A percentile compares a stretch with the other conserved stretches of the same genome.
phyloP scores from a whole-genome alignment of 2,113 vertebrate species.

The Triplophysa siluroides region DNA sequence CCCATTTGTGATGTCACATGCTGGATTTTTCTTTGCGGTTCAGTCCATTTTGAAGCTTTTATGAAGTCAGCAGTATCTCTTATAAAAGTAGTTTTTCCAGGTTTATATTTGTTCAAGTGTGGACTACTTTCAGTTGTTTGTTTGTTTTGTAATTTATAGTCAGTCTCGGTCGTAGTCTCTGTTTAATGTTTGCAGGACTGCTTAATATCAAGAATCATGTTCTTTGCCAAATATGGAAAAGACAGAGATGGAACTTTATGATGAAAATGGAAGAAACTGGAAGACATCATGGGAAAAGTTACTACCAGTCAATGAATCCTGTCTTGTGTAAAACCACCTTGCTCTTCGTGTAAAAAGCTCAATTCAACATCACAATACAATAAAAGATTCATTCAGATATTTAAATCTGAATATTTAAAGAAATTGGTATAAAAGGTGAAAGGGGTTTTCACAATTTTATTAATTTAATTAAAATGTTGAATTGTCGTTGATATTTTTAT shows the following conservation, averaged over 20 bases:
- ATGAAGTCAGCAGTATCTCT: background rate
- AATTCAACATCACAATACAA: background rate
- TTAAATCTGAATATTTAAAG: too few relatives aligned
- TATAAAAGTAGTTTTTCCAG: background rate
- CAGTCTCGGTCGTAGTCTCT: background rate
- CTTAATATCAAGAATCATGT: background rate
- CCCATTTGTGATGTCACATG: background rate
- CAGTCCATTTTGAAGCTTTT: background rate
- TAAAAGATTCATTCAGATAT: too few relatives aligned
- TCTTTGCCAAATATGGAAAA: slow-evolving; percentile 2
- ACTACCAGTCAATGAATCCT: background rate
- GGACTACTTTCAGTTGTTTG: background rate
- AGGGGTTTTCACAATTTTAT: too few relatives aligned
- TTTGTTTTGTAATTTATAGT: background rate
- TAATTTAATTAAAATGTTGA: too few relatives aligned
- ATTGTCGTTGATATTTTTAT: too few relatives aligned
- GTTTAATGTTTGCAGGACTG: background rate
- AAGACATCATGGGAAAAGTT: background rate
- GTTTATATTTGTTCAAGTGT: background rate
- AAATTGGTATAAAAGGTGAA: too few relatives aligned
- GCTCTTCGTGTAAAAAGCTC: background rate
- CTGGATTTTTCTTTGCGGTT: background rate
- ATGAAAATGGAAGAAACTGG: slow-evolving; percentile 9
- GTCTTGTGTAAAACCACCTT: background rate
- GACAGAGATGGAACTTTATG: background rate